phyloP scores from a whole-genome alignment of 2,797 vertebrate species.

The Spinus olivaceus region DNA sequence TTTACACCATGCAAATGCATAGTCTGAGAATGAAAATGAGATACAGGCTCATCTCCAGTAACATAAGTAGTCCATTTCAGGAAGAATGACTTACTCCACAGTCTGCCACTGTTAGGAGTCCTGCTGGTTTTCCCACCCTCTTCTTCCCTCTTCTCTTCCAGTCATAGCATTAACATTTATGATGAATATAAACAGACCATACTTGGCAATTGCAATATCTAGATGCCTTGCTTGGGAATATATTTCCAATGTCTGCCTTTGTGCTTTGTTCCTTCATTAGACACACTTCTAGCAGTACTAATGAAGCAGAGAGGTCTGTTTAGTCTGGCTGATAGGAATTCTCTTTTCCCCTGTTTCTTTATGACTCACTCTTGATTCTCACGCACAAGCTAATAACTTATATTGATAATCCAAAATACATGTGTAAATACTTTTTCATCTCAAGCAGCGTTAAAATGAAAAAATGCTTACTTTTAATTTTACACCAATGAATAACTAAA shows the following conservation, averaged over 20 bases:
- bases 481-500: background rate
- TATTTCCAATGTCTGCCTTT: background rate
- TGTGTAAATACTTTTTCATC: background rate
- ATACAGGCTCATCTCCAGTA: background rate
- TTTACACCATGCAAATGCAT: background rate
- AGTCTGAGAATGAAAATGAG: background rate
- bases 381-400: background rate
- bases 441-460: background rate
- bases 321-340: background rate
- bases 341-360: background rate
- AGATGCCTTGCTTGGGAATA: conserved; percentile 2
- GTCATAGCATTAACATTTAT: conserved; percentile 15
- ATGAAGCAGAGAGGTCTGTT: background rate
- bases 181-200: conserved; percentile 16
- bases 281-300: background rate
- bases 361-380: background rate
- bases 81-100: background rate
- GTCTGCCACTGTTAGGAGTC: background rate
- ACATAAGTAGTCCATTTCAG: background rate
- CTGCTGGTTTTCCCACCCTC: background rate
- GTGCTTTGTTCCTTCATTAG: background rate
- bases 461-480: background rate
- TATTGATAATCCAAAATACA: background rate
- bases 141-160: background rate
- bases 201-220: conserved; percentile 1